phyloP scores from a whole-genome alignment of 2,888 invertebrate genomes.

The Himalopsyche anomala region DNA sequence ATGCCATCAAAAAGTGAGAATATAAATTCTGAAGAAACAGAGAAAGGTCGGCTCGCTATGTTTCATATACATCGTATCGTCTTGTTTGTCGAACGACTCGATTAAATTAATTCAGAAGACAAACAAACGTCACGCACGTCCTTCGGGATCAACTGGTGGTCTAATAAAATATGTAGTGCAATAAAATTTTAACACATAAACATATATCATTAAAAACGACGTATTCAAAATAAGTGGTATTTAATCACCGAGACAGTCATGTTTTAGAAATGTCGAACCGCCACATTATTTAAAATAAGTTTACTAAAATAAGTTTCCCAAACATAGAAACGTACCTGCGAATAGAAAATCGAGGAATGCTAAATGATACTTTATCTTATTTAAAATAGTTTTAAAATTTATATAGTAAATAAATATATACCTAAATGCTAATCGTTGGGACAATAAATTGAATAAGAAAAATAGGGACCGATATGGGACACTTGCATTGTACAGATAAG shows the following conservation, averaged over 20 bases:
- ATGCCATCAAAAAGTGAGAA: conserved; percentile 1
- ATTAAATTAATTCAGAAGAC: not conserved
- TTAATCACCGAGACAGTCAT: not conserved
- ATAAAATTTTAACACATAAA: not conserved
- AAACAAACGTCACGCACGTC: not conserved
- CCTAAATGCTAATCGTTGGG: too few relatives aligned
- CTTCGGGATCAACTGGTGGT: conserved; percentile 3
- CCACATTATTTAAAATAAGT: too few relatives aligned
- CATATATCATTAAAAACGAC: not conserved
- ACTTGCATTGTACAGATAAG: too few relatives aligned
- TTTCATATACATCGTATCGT: not conserved
- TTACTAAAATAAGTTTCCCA: too few relatives aligned
- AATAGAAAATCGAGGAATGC: too few relatives aligned
- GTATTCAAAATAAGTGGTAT: not conserved
- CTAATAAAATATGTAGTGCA: not conserved
- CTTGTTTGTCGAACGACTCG: not conserved
- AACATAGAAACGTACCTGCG: too few relatives aligned
- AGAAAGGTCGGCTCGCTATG: not conserved
- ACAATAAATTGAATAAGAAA: too few relatives aligned
- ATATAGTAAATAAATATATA: too few relatives aligned
- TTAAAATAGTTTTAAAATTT: too few relatives aligned
- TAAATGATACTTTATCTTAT: too few relatives aligned
- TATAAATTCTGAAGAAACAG: not conserved
- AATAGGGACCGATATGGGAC: too few relatives aligned
- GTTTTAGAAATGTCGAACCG: not conserved